Evolutionary conservation across 2,888 invertebrate genomes (phyloP), one percentile per base, ranked within the genome.

Genomic region (Malthinus seriepunctatus): DNA sequence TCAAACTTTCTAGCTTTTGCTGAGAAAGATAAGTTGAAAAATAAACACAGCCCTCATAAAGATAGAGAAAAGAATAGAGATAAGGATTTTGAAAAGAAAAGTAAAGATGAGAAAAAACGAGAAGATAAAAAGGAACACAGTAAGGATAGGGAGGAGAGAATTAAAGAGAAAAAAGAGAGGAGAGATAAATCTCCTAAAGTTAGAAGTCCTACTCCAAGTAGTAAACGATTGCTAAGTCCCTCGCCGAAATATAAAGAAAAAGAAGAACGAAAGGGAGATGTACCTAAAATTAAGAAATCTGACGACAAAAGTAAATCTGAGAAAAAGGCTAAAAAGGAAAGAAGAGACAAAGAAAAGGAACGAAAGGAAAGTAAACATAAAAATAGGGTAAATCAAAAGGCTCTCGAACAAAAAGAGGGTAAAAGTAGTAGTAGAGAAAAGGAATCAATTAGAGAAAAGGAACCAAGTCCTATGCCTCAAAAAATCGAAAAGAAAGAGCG

Each of bases 291-390:
- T 72, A 67, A 71, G 73, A 67, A 68, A 32, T 59, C 54, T 7
- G 72, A 67, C 42, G 55, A 65, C 35, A 71, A 75, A 39, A 63
- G 75, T 37, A 72, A 73, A 50, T 79, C 80, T 39, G 82, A 83
- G 0, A 84, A 84, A 56, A 83, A 83, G 59, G 70, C 73, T 3
- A 84, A 82, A 51, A 83, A 80, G 68, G 88, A 85, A 62, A 86
- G 86, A 69, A 84, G 86, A 71, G 85, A 85, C 51, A 86, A 86
- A 71, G 84, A 86, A 54, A 85, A 84, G 73, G 88, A 87, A 51
- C 82, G 85, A 62, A 76, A 74, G 67, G 72, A 74, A 67, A 73
- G 72, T 38, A 78, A 77, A 63, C 71, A 73, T 56, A 72, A 71
- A 49, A 73, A 75, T 44, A 72, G 73, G 48, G 75, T 75, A 12